A percentile compares a stretch with the other conserved stretches of the same genome.
These are phyloP conservation scores for Drosophila silvestris DNA, from an alignment of 2,888 invertebrate genomes.

Conservation along the genomic window DNA sequence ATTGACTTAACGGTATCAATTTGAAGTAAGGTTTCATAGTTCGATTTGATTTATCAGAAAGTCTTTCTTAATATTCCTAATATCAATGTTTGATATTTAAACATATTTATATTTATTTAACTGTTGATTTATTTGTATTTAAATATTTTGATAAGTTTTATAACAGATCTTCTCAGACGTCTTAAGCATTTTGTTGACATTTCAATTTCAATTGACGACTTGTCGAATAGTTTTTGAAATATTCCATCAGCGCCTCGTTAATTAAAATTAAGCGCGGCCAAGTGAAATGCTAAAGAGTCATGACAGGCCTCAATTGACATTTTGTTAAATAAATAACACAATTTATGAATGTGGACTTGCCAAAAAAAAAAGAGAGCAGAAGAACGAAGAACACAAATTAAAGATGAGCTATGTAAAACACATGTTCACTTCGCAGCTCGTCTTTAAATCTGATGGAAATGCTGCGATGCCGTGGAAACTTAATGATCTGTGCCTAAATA, in stretches of 20 bases:
- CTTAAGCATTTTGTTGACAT: neutral
- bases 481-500: conserved; percentile 79
- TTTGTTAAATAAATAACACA: conserved; percentile 42
- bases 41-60: too few relatives aligned
- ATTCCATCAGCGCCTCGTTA: conserved; percentile 69
- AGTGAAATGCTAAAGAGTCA: conserved; percentile 47
- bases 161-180: neutral
- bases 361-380: neutral
- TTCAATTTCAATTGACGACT: conserved; percentile 22
- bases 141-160: neutral
- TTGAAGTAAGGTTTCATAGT: too few relatives aligned
- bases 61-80: too few relatives aligned
- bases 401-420: conserved; percentile 34
- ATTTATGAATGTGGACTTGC: conserved; percentile 3
- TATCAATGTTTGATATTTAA: neutral
- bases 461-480: conserved; percentile 62
- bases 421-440: conserved; percentile 49
- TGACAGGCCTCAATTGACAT: conserved; percentile 65
- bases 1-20: too few relatives aligned
- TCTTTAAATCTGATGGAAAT: conserved; percentile 73
- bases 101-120: neutral
- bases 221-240: conserved; percentile 33
- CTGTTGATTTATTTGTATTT: neutral
- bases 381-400: neutral
- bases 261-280: conserved; percentile 49